phyloP scores from a whole-genome alignment of 2,888 invertebrate species.

The Sphaerophoria rueppellii region DNA sequence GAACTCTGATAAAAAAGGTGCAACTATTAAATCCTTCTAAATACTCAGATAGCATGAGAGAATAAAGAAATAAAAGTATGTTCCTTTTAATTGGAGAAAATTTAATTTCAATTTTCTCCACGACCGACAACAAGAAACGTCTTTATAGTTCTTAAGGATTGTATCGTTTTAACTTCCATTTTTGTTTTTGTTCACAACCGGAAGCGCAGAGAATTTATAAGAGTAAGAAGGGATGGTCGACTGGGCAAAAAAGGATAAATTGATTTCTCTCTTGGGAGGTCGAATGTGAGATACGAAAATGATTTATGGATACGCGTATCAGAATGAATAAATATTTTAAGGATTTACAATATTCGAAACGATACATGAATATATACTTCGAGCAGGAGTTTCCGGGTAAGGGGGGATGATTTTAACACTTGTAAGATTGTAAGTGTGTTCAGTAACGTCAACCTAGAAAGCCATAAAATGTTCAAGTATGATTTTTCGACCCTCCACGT shows the following conservation, averaged over 20 bases:
- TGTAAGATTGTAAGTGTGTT: background rate
- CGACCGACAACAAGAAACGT: slow-evolving; percentile 9
- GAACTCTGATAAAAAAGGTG: background rate
- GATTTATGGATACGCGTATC: slow-evolving; percentile 59
- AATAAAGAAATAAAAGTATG: slow-evolving; percentile 1
- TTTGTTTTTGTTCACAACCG: background rate
- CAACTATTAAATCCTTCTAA: slow-evolving; percentile 24
- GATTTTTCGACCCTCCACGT: no score
- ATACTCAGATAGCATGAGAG: background rate
- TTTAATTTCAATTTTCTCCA: slow-evolving; percentile 58
- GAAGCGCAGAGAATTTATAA: no score
- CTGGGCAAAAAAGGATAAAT: slow-evolving; percentile 10
- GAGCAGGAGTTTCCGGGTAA: background rate
- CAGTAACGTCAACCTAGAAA: no score
- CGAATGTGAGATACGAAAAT: slow-evolving; percentile 22
- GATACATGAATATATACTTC: background rate
- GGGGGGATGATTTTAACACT: background rate
- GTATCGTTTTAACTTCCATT: slow-evolving; percentile 13
- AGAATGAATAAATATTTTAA: slow-evolving; percentile 41
- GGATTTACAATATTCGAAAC: slow-evolving; percentile 17
- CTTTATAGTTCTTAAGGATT: slow-evolving; percentile 12
- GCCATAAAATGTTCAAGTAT: no score
- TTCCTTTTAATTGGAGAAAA: slow-evolving; percentile 42
- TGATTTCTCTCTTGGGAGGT: slow-evolving; percentile 55
- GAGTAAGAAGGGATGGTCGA: background rate